Evolutionary conservation across 2,797 vertebrate genomes (phyloP).

Genomic region (Neomorphus geoffroyi): DNA sequence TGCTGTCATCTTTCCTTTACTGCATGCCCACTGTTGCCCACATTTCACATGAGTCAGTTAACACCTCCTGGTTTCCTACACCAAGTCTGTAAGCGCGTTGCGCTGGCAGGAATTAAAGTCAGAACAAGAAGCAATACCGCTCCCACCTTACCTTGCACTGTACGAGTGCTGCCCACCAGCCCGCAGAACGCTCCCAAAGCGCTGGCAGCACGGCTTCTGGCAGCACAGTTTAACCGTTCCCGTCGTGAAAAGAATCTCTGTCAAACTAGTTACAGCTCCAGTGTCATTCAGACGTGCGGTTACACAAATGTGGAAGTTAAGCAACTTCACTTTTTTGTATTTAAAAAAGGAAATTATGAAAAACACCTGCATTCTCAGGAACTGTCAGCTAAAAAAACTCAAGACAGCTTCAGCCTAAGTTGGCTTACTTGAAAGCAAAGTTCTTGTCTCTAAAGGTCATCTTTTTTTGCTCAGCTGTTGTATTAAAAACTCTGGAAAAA

Average conservation of each 20-base stretch:
- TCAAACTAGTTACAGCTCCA: background rate
- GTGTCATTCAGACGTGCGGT: background rate
- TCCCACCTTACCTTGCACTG: background rate
- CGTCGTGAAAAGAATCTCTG: background rate
- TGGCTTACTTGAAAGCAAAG: rapidly evolving
- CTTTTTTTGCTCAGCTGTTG: background rate
- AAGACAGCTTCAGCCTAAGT: background rate
- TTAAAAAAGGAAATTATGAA: slow-evolving; percentile 7
- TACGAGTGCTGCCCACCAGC: background rate
- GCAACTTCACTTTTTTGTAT: slow-evolving; percentile 24
- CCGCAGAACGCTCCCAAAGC: rapidly evolving
- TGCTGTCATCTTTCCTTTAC: background rate
- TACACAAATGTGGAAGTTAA: slow-evolving; percentile 32
- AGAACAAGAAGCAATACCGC: rapidly evolving
- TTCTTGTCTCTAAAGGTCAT: background rate
- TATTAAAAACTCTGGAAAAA: rapidly evolving
- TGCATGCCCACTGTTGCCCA: background rate
- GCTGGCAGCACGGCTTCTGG: background rate
- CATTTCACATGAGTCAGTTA: rapidly evolving
- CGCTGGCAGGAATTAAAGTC: rapidly evolving
- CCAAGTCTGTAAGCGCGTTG: rapidly evolving
- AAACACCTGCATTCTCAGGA: background rate
- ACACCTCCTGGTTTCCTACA: background rate
- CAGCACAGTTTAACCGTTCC: background rate
- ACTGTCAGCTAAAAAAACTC: background rate